phyloP scores from a whole-genome alignment of 2,888 invertebrate genomes.

The Caenorhabditis japonica region DNA sequence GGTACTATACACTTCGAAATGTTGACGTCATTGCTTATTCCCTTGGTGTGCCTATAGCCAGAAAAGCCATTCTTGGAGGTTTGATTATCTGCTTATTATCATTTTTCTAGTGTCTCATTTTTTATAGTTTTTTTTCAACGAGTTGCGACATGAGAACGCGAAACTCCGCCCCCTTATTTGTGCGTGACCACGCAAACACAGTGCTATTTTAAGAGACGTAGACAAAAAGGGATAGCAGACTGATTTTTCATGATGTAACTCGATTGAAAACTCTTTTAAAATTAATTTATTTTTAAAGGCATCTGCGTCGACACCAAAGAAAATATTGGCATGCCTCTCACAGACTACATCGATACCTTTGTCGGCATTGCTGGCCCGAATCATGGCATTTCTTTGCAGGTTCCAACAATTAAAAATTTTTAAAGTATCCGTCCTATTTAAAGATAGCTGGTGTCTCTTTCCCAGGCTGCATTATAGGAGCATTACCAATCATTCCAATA shows the following conservation, averaged over 20 bases:
- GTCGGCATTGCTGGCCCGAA: slow-evolving; percentile 75
- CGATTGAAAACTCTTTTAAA: neutral
- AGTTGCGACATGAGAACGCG: too few species aligned
- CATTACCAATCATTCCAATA: slow-evolving; percentile 52
- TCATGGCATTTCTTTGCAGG: slow-evolving; percentile 69
- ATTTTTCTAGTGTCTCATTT: neutral
- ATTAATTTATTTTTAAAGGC: slow-evolving; percentile 37
- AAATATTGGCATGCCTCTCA: slow-evolving; percentile 65
- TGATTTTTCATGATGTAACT: too few species aligned
- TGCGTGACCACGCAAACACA: too few species aligned
- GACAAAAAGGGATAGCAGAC: too few species aligned
- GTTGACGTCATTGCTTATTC: slow-evolving; percentile 72
- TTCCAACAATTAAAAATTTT: neutral
- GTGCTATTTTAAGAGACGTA: too few species aligned
- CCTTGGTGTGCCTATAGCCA: slow-evolving; percentile 70
- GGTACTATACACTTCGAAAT: slow-evolving; percentile 70
- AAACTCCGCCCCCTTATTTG: too few species aligned
- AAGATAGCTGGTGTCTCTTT: slow-evolving; percentile 50
- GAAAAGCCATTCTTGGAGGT: slow-evolving; percentile 73
- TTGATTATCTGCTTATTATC: neutral
- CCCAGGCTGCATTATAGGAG: slow-evolving; percentile 57
- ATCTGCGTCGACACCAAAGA: slow-evolving; percentile 71
- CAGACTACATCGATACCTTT: slow-evolving; percentile 70
- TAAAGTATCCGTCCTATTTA: neutral
- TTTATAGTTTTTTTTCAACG: too few species aligned